Evolutionary conservation across 2,797 vertebrate genomes (phyloP).

Genomic region (Forpus xanthops): DNA sequence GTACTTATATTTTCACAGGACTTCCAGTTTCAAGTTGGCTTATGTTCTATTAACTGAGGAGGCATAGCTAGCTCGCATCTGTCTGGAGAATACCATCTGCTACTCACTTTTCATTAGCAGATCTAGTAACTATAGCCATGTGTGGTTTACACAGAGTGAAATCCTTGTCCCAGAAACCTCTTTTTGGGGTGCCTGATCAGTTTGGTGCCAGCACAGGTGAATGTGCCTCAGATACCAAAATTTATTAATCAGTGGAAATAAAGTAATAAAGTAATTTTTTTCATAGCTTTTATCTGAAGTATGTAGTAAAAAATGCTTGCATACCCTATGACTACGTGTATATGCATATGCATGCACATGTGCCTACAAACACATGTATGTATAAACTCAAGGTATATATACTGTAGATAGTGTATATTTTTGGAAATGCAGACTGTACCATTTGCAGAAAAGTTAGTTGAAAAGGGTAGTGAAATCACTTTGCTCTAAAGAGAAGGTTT

Average conservation of each 20-base stretch:
- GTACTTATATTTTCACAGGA: conserved; percentile 11
- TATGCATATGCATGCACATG: background rate
- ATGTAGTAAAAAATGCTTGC: background rate
- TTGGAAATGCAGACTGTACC: background rate
- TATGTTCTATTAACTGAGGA: conserved; percentile 27
- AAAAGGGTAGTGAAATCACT: background rate
- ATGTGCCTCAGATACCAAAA: background rate
- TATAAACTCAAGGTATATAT: background rate
- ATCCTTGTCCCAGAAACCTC: background rate
- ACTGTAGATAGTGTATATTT: background rate
- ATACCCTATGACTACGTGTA: background rate
- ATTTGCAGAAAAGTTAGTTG: background rate
- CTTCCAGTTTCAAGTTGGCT: conserved; percentile 33
- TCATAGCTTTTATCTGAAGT: background rate
- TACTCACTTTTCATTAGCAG: conserved; percentile 26
- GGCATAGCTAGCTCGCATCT: background rate
- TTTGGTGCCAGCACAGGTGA: background rate
- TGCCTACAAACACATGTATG: background rate
- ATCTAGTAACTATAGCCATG: background rate
- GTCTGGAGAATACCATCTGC: conserved; percentile 49
- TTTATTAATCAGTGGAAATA: background rate
- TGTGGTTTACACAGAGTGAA: background rate
- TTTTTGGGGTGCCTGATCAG: background rate
- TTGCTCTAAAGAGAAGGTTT: background rate
- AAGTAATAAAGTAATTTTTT: background rate